Conservation (phyloP, 2,113 vertebrate genomes). For the Tonatia bakeri region DNA sequence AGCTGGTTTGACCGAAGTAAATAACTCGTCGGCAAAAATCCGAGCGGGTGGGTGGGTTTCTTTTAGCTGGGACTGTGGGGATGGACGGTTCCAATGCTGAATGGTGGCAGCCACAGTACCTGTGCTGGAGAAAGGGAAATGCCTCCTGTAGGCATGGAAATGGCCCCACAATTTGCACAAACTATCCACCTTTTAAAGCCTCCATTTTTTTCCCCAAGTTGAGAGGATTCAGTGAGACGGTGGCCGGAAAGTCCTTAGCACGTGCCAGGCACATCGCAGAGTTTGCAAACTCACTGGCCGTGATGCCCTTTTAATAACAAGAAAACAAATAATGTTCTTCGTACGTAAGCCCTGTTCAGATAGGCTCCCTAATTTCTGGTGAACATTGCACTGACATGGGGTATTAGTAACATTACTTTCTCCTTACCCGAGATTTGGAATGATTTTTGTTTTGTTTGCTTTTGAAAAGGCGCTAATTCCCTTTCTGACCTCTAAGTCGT, state of each 20-base stretch:
- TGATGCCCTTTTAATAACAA: background rate
- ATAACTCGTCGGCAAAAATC: background rate
- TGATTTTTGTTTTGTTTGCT: background rate
- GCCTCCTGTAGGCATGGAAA: background rate
- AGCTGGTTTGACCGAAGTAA: background rate
- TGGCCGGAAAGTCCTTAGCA: background rate
- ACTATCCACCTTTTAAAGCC: background rate
- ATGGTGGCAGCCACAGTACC: background rate
- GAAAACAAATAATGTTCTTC: background rate
- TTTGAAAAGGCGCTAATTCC: slow-evolving; percentile 3
- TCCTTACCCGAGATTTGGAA: background rate
- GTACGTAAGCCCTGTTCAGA: background rate
- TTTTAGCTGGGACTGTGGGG: background rate
- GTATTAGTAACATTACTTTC: background rate
- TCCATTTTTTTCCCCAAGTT: background rate
- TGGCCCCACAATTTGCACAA: background rate
- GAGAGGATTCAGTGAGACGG: background rate
- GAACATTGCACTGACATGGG: background rate
- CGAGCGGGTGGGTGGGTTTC: background rate
- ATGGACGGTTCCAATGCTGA: background rate
- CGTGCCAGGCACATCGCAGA: background rate
- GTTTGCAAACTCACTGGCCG: background rate
- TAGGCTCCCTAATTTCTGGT: background rate
- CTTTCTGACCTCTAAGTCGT: background rate
- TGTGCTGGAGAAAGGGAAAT: background rate